Evolutionary conservation across 1,140 invertebrate genomes (phyloP).

Genomic region (Augochlora pura): DNA sequence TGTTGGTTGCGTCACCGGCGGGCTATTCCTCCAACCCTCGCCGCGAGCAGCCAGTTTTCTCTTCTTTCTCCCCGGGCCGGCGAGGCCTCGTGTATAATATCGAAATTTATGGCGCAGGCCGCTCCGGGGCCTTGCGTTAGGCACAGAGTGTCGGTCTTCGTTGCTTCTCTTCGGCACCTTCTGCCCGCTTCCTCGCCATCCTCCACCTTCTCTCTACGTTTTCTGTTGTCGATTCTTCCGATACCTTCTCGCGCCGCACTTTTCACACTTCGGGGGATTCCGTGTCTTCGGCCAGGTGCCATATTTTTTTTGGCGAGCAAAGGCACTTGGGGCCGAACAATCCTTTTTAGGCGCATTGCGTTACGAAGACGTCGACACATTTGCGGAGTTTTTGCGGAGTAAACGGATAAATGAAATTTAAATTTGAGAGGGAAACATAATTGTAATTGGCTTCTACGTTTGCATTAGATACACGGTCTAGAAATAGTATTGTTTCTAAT

Average conservation of each 20-base stretch:
- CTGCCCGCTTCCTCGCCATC: not conserved
- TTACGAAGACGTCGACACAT: no score
- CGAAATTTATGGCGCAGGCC: constrained; percentile 74
- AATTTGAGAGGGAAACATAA: no score
- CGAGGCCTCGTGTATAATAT: constrained; percentile 73
- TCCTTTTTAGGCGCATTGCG: no score
- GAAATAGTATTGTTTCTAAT: no score
- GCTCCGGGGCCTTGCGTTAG: constrained; percentile 60
- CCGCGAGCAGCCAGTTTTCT: constrained; percentile 12
- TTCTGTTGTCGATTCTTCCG: no score
- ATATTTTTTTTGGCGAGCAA: no score
- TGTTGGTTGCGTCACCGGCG: constrained; percentile 75
- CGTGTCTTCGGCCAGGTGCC: not conserved
- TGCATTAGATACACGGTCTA: no score
- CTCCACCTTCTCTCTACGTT: constrained; percentile 14
- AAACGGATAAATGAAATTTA: no score
- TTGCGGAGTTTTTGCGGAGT: no score
- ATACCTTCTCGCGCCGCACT: not conserved
- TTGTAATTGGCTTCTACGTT: no score
- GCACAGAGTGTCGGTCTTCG: constrained; percentile 23
- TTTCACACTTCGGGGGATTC: not conserved
- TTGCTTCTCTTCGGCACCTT: constrained; percentile 43
- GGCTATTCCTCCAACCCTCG: constrained; percentile 31
- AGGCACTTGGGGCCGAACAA: no score
- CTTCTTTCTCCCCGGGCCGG: constrained; percentile 48